phyloP scores from a whole-genome alignment of 2,797 vertebrate genomes.

The Cynopterus sphinx region DNA sequence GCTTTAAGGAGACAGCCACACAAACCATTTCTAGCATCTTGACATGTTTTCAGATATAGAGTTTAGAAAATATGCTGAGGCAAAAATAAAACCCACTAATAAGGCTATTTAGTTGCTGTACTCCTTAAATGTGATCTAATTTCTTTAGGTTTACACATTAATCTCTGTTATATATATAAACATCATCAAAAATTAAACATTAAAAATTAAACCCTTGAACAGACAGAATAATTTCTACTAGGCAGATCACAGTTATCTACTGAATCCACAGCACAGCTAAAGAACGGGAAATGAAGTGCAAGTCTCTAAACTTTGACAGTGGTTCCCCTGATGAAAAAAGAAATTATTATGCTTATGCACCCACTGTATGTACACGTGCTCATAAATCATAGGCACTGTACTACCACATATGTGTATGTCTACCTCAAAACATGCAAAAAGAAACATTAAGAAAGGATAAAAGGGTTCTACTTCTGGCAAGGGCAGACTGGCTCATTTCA shows the following conservation, averaged over 20 bases:
- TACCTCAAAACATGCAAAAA: not conserved
- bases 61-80: not conserved
- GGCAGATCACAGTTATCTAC: not conserved
- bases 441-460: not conserved
- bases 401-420: not conserved
- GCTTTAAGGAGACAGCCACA: not conserved
- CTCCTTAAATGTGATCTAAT: not conserved
- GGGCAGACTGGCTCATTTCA: not conserved
- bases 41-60: not conserved
- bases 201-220: not conserved
- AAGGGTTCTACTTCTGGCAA: not conserved
- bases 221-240: not conserved
- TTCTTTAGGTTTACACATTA: not conserved
- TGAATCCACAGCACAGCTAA: not conserved
- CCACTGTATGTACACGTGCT: not conserved
- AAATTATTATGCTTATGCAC: not conserved
- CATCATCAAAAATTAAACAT: not conserved
- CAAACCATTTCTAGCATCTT: not conserved
- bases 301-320: not conserved
- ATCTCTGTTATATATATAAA: not conserved
- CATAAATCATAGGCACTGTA: accelerated
- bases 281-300: not conserved
- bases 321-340: not conserved
- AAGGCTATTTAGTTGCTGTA: not conserved
- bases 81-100: not conserved